Percentiles rank a stretch among this genome's conserved stretches.
phyloP scores from a whole-genome alignment of 2,113 vertebrate species.

The Cettia cetti region DNA sequence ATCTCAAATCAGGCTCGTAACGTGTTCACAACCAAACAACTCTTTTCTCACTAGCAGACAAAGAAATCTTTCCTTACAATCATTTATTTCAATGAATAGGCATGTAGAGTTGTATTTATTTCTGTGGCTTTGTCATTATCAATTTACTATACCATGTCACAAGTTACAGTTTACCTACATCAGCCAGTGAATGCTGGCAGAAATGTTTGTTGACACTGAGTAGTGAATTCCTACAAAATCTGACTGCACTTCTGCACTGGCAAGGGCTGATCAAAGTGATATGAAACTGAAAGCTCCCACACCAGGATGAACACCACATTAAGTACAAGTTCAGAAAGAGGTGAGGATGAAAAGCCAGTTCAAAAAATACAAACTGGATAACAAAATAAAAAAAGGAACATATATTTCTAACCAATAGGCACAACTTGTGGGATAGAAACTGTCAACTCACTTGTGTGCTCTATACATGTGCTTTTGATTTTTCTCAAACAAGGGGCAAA shows the following conservation, averaged over 20 bases:
- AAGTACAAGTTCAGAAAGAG: conserved; percentile 46
- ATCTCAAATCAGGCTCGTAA: not conserved
- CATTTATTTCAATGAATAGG: conserved; percentile 43
- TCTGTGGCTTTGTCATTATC: not conserved
- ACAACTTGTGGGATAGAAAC: not conserved
- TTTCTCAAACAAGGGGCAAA: conserved; percentile 8
- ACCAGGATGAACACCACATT: conserved; percentile 18
- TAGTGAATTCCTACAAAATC: conserved; percentile 34
- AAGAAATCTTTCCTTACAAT: not conserved
- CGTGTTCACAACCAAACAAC: not conserved
- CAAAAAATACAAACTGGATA: conserved; percentile 46
- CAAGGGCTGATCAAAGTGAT: conserved; percentile 47
- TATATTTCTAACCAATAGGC: conserved; percentile 29
- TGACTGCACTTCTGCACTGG: conserved; percentile 26
- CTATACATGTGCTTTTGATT: not conserved
- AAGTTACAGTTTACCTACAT: conserved; percentile 44
- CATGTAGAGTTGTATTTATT: not conserved
- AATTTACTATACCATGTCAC: conserved; percentile 42
- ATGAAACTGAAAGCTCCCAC: conserved; percentile 46
- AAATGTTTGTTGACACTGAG: conserved; percentile 25
- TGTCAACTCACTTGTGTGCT: not conserved
- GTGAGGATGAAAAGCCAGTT: conserved; percentile 35
- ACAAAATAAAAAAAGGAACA: conserved; percentile 29
- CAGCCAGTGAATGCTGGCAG: not conserved
- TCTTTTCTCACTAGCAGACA: not conserved